Conservation (phyloP, 1,140 invertebrate species). For the Spodoptera litura region DNA sequence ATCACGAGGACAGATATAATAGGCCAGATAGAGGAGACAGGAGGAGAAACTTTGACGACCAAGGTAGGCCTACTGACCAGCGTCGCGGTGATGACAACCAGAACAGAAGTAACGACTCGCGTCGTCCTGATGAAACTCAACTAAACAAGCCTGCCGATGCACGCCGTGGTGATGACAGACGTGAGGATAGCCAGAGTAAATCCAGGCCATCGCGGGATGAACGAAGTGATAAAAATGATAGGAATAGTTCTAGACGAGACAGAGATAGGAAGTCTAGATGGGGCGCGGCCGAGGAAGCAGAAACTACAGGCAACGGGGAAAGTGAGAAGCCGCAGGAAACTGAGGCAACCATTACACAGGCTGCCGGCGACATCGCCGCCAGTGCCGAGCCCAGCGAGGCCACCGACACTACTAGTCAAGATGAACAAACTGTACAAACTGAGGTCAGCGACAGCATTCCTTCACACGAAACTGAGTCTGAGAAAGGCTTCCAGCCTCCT, state of each 20-base stretch:
- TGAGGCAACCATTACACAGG: neutral
- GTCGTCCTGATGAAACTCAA: neutral
- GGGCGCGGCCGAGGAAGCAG: conserved; percentile 75
- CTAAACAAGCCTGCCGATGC: neutral
- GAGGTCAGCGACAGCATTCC: neutral
- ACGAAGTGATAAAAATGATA: conserved; percentile 52
- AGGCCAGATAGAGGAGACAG: conserved; percentile 40
- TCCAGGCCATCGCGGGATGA: conserved; percentile 55
- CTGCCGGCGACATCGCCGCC: neutral
- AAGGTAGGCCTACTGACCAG: conserved; percentile 13
- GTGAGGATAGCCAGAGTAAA: neutral
- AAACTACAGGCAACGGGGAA: neutral
- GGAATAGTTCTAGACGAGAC: conserved; percentile 60
- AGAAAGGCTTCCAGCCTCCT: neutral
- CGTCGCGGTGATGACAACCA: neutral
- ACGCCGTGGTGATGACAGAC: neutral
- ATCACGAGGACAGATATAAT: conserved; percentile 47
- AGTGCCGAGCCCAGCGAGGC: neutral
- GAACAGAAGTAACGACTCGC: neutral
- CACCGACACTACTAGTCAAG: conserved; percentile 54
- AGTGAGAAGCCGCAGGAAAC: conserved; percentile 6
- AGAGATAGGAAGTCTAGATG: conserved; percentile 81
- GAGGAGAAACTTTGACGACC: conserved; percentile 46
- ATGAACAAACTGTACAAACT: conserved; percentile 56
- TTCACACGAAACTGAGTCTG: conserved; percentile 1